Percentiles rank a stretch among this genome's conserved stretches.
phyloP scores from a whole-genome alignment of 2,113 vertebrate species.

The Pomatostomus ruficeps region DNA sequence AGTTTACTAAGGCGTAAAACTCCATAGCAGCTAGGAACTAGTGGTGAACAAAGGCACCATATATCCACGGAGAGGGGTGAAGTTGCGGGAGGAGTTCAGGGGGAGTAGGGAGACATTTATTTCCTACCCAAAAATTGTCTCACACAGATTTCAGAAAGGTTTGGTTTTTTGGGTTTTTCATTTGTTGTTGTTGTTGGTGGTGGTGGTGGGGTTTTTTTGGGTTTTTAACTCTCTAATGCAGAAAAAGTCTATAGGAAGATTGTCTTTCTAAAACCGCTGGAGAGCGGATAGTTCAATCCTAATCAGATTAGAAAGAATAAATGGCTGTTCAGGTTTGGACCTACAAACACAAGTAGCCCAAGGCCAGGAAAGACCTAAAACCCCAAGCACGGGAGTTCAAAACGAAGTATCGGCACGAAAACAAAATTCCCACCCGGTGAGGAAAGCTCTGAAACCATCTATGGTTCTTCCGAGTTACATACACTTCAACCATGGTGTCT shows the following conservation, averaged over 20 bases:
- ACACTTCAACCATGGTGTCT: background rate
- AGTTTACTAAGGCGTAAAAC: conserved; percentile 43
- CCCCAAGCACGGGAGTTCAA: background rate
- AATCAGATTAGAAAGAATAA: background rate
- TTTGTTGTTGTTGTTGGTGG: background rate
- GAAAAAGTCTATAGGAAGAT: background rate
- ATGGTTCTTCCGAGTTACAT: fast-evolving
- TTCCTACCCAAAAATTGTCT: background rate
- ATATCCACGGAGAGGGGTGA: background rate
- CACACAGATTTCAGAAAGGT: background rate
- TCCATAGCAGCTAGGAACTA: conserved; percentile 48
- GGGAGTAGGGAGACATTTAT: background rate
- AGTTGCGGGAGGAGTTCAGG: background rate
- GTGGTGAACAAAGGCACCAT: conserved; percentile 7
- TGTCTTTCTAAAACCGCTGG: background rate
- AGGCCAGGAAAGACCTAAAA: background rate
- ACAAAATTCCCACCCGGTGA: fast-evolving
- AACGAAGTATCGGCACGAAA: background rate
- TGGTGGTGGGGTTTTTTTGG: background rate
- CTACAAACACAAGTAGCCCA: background rate
- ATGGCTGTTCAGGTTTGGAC: background rate
- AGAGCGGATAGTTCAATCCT: background rate
- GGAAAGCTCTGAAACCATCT: background rate
- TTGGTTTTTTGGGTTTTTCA: background rate
- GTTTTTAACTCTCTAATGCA: background rate